Conservation (phyloP, 2,888 invertebrate species). For the Lissonota sp. region DNA sequence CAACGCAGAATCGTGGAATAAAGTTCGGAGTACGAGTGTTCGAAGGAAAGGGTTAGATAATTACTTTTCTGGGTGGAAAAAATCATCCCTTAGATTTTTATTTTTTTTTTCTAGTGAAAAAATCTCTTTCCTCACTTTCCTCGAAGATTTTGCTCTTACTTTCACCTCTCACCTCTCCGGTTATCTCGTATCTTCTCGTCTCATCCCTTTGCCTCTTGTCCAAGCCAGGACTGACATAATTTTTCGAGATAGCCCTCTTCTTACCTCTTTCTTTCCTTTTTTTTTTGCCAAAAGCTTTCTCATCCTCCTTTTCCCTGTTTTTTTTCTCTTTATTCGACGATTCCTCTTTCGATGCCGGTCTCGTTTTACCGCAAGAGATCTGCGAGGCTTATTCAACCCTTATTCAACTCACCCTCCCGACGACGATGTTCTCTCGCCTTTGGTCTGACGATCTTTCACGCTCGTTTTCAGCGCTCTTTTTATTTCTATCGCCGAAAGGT, state of each 20-base stretch:
- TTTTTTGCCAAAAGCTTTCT: conserved; percentile 54
- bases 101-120: background rate
- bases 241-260: conserved; percentile 78
- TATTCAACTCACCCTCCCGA: conserved; percentile 4
- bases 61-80: no score
- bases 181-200: conserved; percentile 75
- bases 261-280: conserved; percentile 57
- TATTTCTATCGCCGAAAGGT: conserved; percentile 72
- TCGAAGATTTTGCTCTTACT: conserved; percentile 75
- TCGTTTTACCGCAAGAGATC: conserved; percentile 38
- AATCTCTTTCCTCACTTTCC: conserved; percentile 18
- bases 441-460: conserved; percentile 35
- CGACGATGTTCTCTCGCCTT: background rate
- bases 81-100: no score
- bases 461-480: conserved; percentile 60
- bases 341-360: conserved; percentile 44
- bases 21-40: background rate
- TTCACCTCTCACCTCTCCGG: conserved; percentile 69
- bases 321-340: conserved; percentile 43
- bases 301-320: conserved; percentile 52
- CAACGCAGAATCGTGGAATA: background rate
- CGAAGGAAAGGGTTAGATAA: background rate
- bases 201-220: conserved; percentile 71
- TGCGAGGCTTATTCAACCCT: conserved; percentile 43
- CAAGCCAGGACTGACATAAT: conserved; percentile 81